Base-by-base conservation (phyloP, 1,140 invertebrate genomes). In the Apis dorsata region DNA sequence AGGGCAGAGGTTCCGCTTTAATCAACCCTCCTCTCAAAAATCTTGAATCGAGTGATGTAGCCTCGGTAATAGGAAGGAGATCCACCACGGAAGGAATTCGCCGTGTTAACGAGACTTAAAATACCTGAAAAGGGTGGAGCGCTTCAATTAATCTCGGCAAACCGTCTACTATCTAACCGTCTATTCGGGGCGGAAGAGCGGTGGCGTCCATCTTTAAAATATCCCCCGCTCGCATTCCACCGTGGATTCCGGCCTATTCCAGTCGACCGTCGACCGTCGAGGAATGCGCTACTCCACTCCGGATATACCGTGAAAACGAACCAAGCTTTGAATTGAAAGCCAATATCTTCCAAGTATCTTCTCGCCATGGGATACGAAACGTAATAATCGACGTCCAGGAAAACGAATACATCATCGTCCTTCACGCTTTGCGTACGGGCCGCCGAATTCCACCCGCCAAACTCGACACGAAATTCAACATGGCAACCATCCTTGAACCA, bases 341-440 rank as follows among this genome's bases (percentile, higher is more conserved):
- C 78, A 76, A 85, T 83, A 81, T 73, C 49, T 59, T 59, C 34
- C 15, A 28, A 72, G 66, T 59, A 21, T 44, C 77, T 13, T 9
- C 21, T 59, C 21, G 12, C 63, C 57, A 13, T 7, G 21, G 57
- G 60, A 79, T 85, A 79, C 44, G 72, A 77, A 76, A 83, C 13
- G 73, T 79, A 88, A 88, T 86, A 81, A 89, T 86, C 49, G 75
- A 10, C 66, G 69, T 68, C 65, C 51, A n/a, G 1, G 34, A n/a
- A 28, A 24, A 81, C 55, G n/a, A 71, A 87, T 85, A 83, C 69
- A 87, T 88, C 85, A 76, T 59, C 57, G 81, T 62, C 71, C 34
- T n/a, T 51, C 49, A 21, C 24, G 5, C 1, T 78, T 28, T 63
- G 13, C 86, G 76, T 73, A 57, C 17, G 62, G n/a, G 13, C 70